Evolutionary conservation across 1,140 invertebrate species (phyloP).

Genomic region (Philopotamus ludificatus): DNA sequence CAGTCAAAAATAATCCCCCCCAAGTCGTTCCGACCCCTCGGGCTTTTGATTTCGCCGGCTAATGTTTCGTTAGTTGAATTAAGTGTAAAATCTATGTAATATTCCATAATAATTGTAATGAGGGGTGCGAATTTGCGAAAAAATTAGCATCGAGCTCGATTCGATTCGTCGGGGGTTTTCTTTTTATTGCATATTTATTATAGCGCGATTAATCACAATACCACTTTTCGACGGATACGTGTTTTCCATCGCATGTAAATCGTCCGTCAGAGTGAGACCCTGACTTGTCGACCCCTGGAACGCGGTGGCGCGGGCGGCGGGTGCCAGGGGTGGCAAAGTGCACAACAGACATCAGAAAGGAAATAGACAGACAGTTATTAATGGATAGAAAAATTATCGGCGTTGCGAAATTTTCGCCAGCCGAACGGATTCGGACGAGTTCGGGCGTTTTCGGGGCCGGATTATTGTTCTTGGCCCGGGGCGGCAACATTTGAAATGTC

Average conservation of each 20-base stretch:
- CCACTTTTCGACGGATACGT: no score
- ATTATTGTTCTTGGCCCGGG: slow-evolving; percentile 18
- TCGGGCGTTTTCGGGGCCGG: not conserved
- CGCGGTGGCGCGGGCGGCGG: not conserved
- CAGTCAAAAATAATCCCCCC: slow-evolving; percentile 1
- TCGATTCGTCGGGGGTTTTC: no score
- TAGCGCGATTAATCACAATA: no score
- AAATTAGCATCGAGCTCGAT: no score
- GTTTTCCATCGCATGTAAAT: no score
- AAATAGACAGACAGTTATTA: slow-evolving; percentile 56
- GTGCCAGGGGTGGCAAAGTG: slow-evolving; percentile 37
- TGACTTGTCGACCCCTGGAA: not conserved
- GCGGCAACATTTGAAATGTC: slow-evolving; percentile 1
- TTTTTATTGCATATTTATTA: no score
- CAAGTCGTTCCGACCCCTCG: not conserved
- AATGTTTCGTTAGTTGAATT: not conserved
- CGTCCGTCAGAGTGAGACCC: not conserved
- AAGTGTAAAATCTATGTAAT: not conserved
- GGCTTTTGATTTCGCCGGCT: not conserved
- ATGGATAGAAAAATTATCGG: slow-evolving; percentile 55
- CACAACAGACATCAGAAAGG: slow-evolving; percentile 49
- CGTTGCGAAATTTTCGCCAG: slow-evolving; percentile 33
- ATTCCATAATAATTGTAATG: not conserved
- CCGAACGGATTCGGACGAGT: slow-evolving; percentile 12
- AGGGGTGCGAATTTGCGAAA: no score